Evolutionary conservation across 2,888 invertebrate species (phyloP).

Genomic region (Eledona agricola): DNA sequence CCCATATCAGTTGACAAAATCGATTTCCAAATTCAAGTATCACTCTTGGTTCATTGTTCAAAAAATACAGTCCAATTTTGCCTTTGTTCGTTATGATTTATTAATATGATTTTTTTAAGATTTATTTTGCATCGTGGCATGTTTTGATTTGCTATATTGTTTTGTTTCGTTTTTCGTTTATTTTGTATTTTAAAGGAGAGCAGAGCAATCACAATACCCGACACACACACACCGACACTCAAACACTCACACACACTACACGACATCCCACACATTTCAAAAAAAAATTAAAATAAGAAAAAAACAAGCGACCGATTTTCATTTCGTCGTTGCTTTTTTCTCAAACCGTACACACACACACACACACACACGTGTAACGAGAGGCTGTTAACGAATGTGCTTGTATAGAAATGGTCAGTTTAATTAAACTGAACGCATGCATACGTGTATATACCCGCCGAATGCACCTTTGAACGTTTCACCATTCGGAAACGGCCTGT

Average conservation of each 20-base stretch:
- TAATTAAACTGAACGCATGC: slow-evolving; percentile 24
- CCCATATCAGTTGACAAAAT: slow-evolving; percentile 61
- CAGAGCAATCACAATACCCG: slow-evolving; percentile 58
- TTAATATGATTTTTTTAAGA: slow-evolving; percentile 45
- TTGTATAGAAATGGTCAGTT: slow-evolving; percentile 25
- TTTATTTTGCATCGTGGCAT: slow-evolving; percentile 62
- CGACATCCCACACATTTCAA: slow-evolving; percentile 35
- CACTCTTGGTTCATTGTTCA: slow-evolving; percentile 38
- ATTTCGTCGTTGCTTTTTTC: slow-evolving; percentile 28
- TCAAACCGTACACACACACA: slow-evolving; percentile 25
- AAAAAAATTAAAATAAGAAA: too few relatives aligned
- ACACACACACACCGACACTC: slow-evolving; percentile 34
- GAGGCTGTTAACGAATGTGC: slow-evolving; percentile 38
- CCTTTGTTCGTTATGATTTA: slow-evolving; percentile 49
- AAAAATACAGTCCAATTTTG: slow-evolving; percentile 37
- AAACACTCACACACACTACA: slow-evolving; percentile 44
- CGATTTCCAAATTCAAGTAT: slow-evolving; percentile 45
- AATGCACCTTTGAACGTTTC: slow-evolving; percentile 28
- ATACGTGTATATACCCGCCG: slow-evolving; percentile 18
- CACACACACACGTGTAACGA: too few relatives aligned
- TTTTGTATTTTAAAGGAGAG: slow-evolving; percentile 55
- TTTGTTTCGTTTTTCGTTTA: slow-evolving; percentile 53
- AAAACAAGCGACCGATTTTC: too few relatives aligned
- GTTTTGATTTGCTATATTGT: slow-evolving; percentile 53
- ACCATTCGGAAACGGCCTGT: slow-evolving; percentile 22